Evolutionary conservation across 2,113 vertebrate genomes (phyloP), one percentile per base, ranked within the genome.

Genomic region (Charadrius vociferus): DNA sequence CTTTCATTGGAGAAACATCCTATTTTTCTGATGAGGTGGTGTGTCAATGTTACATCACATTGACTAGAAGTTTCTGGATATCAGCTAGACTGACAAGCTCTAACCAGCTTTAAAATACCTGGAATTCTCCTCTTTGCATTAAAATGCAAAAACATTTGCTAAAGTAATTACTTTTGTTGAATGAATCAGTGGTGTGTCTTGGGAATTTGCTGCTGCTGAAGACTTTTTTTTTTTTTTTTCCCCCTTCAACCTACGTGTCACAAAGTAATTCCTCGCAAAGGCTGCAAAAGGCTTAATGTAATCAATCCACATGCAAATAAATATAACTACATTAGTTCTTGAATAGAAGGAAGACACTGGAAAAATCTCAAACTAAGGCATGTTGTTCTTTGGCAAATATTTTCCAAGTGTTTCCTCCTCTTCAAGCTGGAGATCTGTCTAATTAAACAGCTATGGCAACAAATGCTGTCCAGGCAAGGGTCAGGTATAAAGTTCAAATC

Each of bases 401-500:
- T 95, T 90, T 92, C 37, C 37, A 30, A 85, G 56, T 41, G 65
- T 84, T 96, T 92, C 81, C 61, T 86, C 70, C 72, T 86, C 66
- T 93, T 75, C 47, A 34, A 34, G 89, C 88, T 79, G 74, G 85
- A 91, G 62, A 82, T 88, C 32, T 37, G 82, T 71, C 72, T 94
- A 97, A 97, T 97, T 95, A 97, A 96, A 62, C 88, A 91, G 93
- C 91, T 72, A 23, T 49, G 91, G 86, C 39, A 90, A 88, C 78
- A 93, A 86, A 82, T 63, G 87, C 50, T 86, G 94, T 79, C 92
- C 81, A 81, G 93, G 87, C 30, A 20, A 61, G 96, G 97, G 97
- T 96, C 97, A 93, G 93, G 83, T 85, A 41, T 43, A 89, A 73
- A 85, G 93, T 97, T 95, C 90, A 98, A 82, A 77, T 96, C 98